Evolutionary conservation across 2,888 invertebrate species (phyloP), one percentile per base, ranked within the genome.

Genomic region (Hirtodrosophila histrioides): DNA sequence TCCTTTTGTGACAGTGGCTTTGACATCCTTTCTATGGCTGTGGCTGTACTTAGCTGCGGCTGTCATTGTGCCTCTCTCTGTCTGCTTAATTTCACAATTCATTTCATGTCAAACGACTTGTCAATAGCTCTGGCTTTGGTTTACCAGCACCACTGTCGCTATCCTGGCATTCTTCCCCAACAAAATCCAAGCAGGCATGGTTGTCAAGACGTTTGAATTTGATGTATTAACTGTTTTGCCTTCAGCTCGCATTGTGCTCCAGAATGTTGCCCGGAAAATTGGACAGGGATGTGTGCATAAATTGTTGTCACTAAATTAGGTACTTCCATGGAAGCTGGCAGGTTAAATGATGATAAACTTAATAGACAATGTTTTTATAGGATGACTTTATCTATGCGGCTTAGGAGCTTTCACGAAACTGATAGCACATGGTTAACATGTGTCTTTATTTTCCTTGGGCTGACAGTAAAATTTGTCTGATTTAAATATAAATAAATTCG

Each of bases 21-120:
- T 44, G 37, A 56, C 60, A 69, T 57, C 46, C 65, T 44, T 60
- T 57, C 53, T 48, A 50, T 39, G 10, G 37, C 27, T 37, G 23
- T 5, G 31, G 9, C 39, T 6, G 31, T 8, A 24, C 44, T 57
- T 31, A 31, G 12, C 40, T 64, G 50, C 56, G 64, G 51, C 67
- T 80, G 69, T 67, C 76, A 72, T 48, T 70, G 63, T 78, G 62
- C 53, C 54, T 17, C 17, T 17, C 17, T 17, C 17, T 17, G 66
- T 63, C 76, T 78, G 76, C 73, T 80, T 80, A 86, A 88, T 88
- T 85, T 86, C 78, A 83, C 88, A 85, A 86, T 88, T 85, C 85
- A 88, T 88, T 85, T 85, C 72, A 84, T 88, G 84, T 83, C 86
- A 80, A 86, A 78, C 86, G 75, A 48, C 69, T 73, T 83, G 85